A percentile compares a stretch with the other conserved stretches of the same genome.
Evolutionary conservation across 2,797 vertebrate species (phyloP).

Genomic region (Takifugu ocellatus): DNA sequence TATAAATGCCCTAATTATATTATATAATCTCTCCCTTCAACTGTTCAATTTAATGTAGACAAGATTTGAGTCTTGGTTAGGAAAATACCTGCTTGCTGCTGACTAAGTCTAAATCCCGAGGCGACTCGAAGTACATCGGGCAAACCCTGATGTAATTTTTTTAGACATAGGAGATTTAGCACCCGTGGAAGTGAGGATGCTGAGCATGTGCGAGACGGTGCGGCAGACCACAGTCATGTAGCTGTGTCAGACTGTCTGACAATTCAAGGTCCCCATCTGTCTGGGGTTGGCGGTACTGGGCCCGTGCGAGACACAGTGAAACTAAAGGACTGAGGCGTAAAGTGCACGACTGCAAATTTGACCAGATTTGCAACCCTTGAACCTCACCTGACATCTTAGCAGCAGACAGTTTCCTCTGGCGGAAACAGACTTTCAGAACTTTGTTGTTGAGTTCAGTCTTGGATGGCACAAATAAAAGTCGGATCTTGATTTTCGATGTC

Average conservation of each 20-base stretch:
- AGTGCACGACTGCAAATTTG: background rate
- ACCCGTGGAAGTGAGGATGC: slow-evolving; percentile 32
- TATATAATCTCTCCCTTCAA: slow-evolving; percentile 29
- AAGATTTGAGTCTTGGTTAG: slow-evolving; percentile 37
- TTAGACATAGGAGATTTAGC: slow-evolving; percentile 34
- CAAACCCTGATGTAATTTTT: slow-evolving; percentile 63
- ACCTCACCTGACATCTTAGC: too few species aligned
- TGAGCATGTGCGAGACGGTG: slow-evolving; percentile 50
- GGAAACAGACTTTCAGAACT: too few species aligned
- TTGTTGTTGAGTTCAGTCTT: too few species aligned
- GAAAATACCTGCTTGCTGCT: slow-evolving; percentile 52
- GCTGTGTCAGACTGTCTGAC: slow-evolving; percentile 64
- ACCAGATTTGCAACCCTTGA: too few species aligned
- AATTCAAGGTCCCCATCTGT: slow-evolving; percentile 40
- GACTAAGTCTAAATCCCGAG: slow-evolving; percentile 31
- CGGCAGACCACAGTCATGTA: slow-evolving; percentile 63
- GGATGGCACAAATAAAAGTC: too few species aligned
- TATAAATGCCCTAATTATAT: slow-evolving; percentile 28
- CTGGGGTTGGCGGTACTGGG: slow-evolving; percentile 27
- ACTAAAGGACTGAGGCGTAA: slow-evolving; percentile 21
- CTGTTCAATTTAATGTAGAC: slow-evolving; percentile 37
- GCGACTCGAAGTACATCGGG: slow-evolving; percentile 53
- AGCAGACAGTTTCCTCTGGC: too few species aligned
- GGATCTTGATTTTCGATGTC: too few species aligned
- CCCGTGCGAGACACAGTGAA: slow-evolving; percentile 30